Conservation (phyloP, 2,113 vertebrate genomes). For the Alligator mississippiensis region DNA sequence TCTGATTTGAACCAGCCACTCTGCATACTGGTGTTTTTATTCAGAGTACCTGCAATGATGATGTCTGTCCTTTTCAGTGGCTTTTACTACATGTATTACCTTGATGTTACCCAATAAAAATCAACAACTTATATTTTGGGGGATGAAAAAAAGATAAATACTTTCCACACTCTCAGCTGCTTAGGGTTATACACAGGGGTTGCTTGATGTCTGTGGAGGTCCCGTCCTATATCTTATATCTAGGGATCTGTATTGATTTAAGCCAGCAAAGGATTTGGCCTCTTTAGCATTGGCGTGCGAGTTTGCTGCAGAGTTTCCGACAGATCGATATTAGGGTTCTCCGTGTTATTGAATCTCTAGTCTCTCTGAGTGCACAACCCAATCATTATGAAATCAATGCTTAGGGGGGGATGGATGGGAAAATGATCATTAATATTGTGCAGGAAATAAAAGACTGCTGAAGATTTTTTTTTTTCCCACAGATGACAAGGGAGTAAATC, state of each 20-base stretch:
- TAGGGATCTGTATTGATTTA: neutral
- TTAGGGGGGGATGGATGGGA: neutral
- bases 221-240: neutral
- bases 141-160: no score
- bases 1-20: accelerated
- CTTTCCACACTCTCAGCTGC: no score
- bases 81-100: no score
- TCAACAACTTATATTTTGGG: no score
- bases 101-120: no score
- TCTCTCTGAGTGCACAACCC: neutral
- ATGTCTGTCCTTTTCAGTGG: neutral
- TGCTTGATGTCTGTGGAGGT: neutral
- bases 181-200: no score
- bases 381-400: neutral
- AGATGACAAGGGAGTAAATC: constrained; percentile 52
- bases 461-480: constrained; percentile 12
- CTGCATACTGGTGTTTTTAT: neutral
- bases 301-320: accelerated
- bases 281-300: accelerated
- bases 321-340: accelerated
- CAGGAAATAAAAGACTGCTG: constrained; percentile 48
- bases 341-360: neutral
- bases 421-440: constrained; percentile 9
- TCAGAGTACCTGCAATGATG: neutral
- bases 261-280: accelerated